These are phyloP conservation scores for Ellobium chinense DNA, from an alignment of 2,888 invertebrate genomes.

Conservation along the genomic window DNA sequence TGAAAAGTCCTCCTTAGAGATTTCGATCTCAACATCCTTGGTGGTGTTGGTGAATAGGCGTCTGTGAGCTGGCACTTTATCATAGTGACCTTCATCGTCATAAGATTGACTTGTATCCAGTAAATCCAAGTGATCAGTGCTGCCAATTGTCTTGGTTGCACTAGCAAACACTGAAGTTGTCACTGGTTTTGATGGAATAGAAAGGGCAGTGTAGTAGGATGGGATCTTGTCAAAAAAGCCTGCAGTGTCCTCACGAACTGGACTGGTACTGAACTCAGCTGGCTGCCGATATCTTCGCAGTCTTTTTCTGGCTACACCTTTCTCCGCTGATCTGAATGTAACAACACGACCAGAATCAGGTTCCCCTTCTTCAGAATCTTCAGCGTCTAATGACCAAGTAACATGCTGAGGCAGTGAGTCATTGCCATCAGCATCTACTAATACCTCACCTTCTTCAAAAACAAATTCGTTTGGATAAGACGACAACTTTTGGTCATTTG, in stretches of 20 bases:
- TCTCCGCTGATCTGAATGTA: neutral
- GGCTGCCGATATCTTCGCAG: neutral
- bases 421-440: conserved; percentile 40
- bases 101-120: neutral
- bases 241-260: conserved; percentile 36
- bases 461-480: no score
- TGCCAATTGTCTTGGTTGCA: conserved; percentile 30
- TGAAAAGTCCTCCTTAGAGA: neutral
- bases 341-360: neutral
- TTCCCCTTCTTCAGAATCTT: neutral
- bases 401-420: conserved; percentile 8
- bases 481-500: no score
- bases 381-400: neutral
- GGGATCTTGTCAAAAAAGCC: conserved; percentile 73
- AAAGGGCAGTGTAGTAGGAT: conserved; percentile 71
- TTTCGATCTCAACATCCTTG: conserved; percentile 57
- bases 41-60: conserved; percentile 77
- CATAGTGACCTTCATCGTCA: conserved; percentile 51
- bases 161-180: conserved; percentile 39
- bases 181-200: conserved; percentile 61
- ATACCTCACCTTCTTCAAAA: conserved; percentile 36
- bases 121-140: conserved; percentile 34
- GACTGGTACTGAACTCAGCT: conserved; percentile 33
- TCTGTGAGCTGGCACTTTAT: conserved; percentile 74
- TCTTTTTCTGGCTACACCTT: neutral